Evolutionary conservation across 2,888 invertebrate genomes (phyloP), one percentile per base, ranked within the genome.

Genomic region (Aleiodes testaceus): DNA sequence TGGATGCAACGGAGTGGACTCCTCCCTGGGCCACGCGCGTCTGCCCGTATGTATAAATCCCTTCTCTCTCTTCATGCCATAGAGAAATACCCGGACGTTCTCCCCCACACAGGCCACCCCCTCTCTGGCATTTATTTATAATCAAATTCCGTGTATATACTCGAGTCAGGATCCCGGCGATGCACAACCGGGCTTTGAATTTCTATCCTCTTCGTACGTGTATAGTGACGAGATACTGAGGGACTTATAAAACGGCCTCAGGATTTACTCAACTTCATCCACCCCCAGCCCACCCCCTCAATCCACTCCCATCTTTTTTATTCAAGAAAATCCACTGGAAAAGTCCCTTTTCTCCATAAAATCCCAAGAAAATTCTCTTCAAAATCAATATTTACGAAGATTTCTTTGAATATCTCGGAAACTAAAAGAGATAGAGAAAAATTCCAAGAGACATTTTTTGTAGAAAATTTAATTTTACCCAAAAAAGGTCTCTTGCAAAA

Each of bases 121-220:
- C 77, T 80, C 79, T 80, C 79, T n/a, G 81, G 82, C 84, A 86
- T 87, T 85, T 85, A 87, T 87, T 85, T 87, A 87, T 87, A 87
- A 87, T 87, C 86, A 85, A 87, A 87, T 87, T 86, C 78, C 79
- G 75, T 74, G 73, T 75, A 77, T 77, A 77, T 72, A 72, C 69
- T 74, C 50, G 66, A 70, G 65, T 55, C 65, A 55, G 70, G 63
- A 74, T 69, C 72, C 67, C 68, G 47, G 53, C 59, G 66, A 68
- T 45, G 69, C 64, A 55, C 36, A 55, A 44, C 79, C 79, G 78
- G 81, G 80, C 79, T 81, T 83, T 82, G 84, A 84, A 85, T 85
- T 82, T 85, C 84, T 83, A 84, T 82, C 82, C 80, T 79, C 69
- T 68, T 36, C 78, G 80, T 80, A 81, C 80, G 79, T 77, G 80